These are phyloP conservation scores for Vombatus ursinus DNA, from an alignment of 2,113 vertebrate genomes.

Conservation along the genomic window DNA sequence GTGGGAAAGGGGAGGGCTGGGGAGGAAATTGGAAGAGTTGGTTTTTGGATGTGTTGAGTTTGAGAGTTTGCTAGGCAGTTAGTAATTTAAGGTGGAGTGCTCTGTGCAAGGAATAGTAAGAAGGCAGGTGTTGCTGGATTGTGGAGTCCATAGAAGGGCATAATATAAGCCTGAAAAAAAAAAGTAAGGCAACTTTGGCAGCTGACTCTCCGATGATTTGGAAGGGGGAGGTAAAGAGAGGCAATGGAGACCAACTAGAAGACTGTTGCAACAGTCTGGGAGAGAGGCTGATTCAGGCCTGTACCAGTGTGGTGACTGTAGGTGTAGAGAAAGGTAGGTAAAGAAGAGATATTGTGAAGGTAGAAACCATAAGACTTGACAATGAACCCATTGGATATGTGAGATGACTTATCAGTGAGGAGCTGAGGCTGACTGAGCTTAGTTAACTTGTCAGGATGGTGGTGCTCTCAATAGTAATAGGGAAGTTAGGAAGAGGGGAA, in stretches of 20 bases:
- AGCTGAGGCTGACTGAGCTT: background rate
- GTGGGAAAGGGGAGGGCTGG: background rate
- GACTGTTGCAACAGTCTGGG: background rate
- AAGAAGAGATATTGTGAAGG: too few relatives aligned
- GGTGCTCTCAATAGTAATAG: background rate
- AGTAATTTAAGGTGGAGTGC: background rate
- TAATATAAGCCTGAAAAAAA: background rate
- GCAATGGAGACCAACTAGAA: background rate
- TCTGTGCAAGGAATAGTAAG: background rate
- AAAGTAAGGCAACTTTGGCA: too few relatives aligned
- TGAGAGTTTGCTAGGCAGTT: background rate
- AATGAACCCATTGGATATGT: background rate
- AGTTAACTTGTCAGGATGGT: background rate
- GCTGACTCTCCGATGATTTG: too few relatives aligned
- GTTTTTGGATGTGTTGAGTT: background rate
- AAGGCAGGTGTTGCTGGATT: background rate
- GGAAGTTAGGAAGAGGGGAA: background rate
- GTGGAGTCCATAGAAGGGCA: background rate
- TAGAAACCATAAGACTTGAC: background rate
- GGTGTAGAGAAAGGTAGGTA: too few relatives aligned
- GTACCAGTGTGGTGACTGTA: background rate
- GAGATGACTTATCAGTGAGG: background rate
- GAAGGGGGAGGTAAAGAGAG: background rate
- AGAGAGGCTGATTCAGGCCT: background rate
- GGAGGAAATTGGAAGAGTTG: background rate